phyloP scores from a whole-genome alignment of 2,888 invertebrate species.

The Phlogophora meticulosa region DNA sequence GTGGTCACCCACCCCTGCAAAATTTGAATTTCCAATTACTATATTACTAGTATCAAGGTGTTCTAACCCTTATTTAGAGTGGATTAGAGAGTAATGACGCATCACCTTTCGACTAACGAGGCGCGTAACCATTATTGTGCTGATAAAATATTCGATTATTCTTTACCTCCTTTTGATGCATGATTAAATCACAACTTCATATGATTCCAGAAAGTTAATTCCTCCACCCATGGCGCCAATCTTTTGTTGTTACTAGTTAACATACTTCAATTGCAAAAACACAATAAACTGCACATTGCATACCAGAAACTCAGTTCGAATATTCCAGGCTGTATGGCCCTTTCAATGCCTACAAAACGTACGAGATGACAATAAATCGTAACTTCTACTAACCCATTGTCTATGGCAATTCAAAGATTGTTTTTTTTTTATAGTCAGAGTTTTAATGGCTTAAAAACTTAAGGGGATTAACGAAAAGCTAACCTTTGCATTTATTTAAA shows the following conservation, averaged over 20 bases:
- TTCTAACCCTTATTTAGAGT: too few species aligned
- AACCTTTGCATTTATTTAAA: too few species aligned
- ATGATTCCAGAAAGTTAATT: constrained; percentile 42
- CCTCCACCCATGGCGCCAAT: constrained; percentile 42
- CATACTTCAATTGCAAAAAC: constrained; percentile 66
- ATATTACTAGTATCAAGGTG: too few species aligned
- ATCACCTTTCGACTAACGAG: neutral
- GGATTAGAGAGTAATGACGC: too few species aligned
- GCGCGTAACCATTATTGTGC: neutral
- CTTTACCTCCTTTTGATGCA: neutral
- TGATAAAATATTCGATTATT: neutral
- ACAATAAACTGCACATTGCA: constrained; percentile 62
- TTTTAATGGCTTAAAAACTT: too few species aligned
- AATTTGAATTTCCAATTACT: too few species aligned
- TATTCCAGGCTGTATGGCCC: constrained; percentile 50
- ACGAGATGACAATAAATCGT: constrained; percentile 7
- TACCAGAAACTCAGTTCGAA: constrained; percentile 57
- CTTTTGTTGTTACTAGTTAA: constrained; percentile 57
- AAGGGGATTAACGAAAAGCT: too few species aligned
- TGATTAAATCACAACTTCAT: neutral
- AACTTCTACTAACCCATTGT: too few species aligned
- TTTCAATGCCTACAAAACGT: constrained; percentile 58
- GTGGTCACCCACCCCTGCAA: too few species aligned
- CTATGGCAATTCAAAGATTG: too few species aligned
- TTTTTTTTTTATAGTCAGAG: too few species aligned